These are phyloP conservation scores for Epirrita christyi DNA, from an alignment of 2,888 invertebrate genomes.

Conservation along the genomic window DNA sequence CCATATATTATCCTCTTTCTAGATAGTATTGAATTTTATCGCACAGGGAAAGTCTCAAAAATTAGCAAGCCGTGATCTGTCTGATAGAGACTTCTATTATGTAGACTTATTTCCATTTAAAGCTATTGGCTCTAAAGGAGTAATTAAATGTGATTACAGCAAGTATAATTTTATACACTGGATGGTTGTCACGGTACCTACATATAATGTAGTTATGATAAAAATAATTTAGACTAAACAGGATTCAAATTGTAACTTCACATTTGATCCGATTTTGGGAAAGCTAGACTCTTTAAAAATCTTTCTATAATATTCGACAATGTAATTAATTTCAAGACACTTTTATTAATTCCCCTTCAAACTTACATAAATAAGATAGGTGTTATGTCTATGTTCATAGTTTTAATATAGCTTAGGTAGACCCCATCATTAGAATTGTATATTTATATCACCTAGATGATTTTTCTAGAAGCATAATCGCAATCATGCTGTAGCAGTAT, in stretches of 20 bases:
- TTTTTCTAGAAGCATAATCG: conserved; percentile 5
- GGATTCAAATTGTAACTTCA: background rate
- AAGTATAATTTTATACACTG: background rate
- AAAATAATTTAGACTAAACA: background rate
- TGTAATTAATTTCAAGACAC: background rate
- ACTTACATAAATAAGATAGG: background rate
- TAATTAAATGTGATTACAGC: no score
- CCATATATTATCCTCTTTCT: no score
- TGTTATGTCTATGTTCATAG: conserved; percentile 1
- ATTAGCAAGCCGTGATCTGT: no score
- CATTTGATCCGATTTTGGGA: conserved; percentile 21
- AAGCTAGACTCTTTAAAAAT: conserved; percentile 13
- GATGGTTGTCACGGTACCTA: conserved; percentile 14
- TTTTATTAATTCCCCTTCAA: background rate
- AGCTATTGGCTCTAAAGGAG: no score
- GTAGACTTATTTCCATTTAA: no score
- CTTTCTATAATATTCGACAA: background rate
- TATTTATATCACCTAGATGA: conserved; percentile 7
- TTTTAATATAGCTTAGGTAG: conserved; percentile 11
- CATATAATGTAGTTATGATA: background rate
- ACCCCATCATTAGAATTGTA: conserved; percentile 19
- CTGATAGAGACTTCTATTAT: no score
- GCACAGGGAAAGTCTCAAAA: no score
- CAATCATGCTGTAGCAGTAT: conserved; percentile 14
- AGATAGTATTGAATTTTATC: no score